Conservation (phyloP, 2,113 vertebrate genomes). For the Halcyon malimbica region DNA sequence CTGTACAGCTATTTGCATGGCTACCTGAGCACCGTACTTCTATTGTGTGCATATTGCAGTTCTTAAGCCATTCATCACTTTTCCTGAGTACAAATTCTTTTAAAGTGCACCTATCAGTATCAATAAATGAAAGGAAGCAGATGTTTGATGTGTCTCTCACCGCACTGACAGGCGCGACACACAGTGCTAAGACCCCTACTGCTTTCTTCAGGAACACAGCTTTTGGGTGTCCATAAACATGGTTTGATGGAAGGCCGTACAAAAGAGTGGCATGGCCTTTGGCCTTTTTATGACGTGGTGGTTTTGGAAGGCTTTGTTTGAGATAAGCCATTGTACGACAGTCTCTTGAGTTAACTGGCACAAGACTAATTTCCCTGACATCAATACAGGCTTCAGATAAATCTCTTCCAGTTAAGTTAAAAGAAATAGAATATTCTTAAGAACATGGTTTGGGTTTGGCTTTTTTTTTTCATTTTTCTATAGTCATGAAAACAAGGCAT, state of each 20-base stretch:
- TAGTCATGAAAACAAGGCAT: neutral
- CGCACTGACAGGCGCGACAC: constrained; percentile 64
- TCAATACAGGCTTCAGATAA: neutral
- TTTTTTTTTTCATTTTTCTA: accelerated
- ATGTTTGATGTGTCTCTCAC: constrained; percentile 65
- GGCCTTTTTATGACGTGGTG: constrained; percentile 18
- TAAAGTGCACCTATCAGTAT: constrained; percentile 70
- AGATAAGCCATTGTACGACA: constrained; percentile 1
- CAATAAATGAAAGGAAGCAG: constrained; percentile 74
- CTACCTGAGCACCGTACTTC: neutral
- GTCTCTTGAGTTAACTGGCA: constrained; percentile 41
- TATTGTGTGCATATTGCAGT: constrained; percentile 50
- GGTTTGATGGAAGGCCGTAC: constrained; percentile 40
- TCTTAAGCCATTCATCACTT: constrained; percentile 62
- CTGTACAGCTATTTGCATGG: constrained; percentile 15
- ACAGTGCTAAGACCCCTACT: constrained; percentile 32
- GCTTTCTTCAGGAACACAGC: constrained; percentile 46
- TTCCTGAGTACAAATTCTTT: constrained; percentile 64
- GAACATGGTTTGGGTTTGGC: neutral
- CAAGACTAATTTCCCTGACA: constrained; percentile 26
- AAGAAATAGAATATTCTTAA: neutral
- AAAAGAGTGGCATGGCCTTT: constrained; percentile 37
- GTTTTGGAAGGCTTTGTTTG: constrained; percentile 56
- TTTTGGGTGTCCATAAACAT: constrained; percentile 49
- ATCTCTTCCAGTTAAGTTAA: neutral